Evolutionary conservation across 1,140 invertebrate genomes (phyloP).

Genomic region (Orius laevigatus): DNA sequence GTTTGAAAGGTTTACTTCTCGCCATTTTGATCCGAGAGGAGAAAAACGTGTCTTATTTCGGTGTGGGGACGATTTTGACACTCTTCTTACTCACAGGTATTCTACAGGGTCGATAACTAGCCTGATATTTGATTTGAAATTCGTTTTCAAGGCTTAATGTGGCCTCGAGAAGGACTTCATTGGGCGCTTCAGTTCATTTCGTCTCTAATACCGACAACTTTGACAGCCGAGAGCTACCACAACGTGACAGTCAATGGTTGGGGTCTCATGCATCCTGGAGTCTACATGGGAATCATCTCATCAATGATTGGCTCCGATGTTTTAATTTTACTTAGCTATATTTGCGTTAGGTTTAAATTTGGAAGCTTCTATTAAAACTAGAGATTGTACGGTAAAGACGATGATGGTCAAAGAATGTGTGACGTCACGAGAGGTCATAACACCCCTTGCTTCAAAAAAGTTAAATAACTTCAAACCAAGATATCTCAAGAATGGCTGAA

Average conservation of each 20-base stretch:
- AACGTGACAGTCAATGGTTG: slow-evolving; percentile 7
- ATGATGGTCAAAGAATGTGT: too few species aligned
- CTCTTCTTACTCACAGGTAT: slow-evolving; percentile 11
- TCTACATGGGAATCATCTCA: slow-evolving; percentile 4
- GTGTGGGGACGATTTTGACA: slow-evolving; percentile 7
- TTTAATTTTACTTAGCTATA: too few species aligned
- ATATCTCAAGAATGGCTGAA: too few species aligned
- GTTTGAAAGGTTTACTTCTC: slow-evolving; percentile 12
- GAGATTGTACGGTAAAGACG: too few species aligned
- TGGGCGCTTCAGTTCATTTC: slow-evolving; percentile 8
- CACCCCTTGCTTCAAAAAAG: too few species aligned
- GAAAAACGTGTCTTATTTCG: slow-evolving; percentile 5
- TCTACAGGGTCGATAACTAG: not conserved
- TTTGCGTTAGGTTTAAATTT: too few species aligned
- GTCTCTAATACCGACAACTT: not conserved
- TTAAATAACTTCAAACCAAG: too few species aligned
- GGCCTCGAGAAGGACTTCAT: slow-evolving; percentile 10
- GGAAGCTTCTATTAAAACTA: too few species aligned
- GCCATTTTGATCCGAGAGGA: slow-evolving; percentile 3
- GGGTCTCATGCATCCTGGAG: not conserved
- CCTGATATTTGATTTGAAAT: too few species aligned
- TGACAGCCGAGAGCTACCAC: slow-evolving; percentile 5
- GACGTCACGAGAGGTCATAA: too few species aligned
- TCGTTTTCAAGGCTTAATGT: slow-evolving; percentile 9
- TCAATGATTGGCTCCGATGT: too few species aligned